phyloP scores from a whole-genome alignment of 2,113 vertebrate species.

The Corythoichthys intestinalis region DNA sequence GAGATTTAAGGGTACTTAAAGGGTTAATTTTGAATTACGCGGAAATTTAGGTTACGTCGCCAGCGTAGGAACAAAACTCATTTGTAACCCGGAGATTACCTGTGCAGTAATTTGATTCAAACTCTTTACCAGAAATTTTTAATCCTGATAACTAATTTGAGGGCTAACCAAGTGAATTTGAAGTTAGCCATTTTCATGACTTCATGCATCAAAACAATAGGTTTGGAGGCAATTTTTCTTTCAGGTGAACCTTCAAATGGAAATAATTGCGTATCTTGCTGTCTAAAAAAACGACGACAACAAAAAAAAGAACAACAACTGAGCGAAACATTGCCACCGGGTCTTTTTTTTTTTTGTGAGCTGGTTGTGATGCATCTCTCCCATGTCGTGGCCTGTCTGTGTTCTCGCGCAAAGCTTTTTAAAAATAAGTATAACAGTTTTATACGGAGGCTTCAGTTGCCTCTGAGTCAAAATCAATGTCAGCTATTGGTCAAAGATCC shows the following conservation, averaged over 20 bases:
- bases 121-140: no score
- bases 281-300: background rate
- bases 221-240: background rate
- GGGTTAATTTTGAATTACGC: no score
- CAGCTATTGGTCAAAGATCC: constrained; percentile 12
- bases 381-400: background rate
- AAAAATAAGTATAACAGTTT: constrained; percentile 25
- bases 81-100: no score
- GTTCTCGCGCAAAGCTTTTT: constrained; percentile 13
- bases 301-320: background rate
- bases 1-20: no score
- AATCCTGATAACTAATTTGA: no score
- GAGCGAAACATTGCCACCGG: background rate
- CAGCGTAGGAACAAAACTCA: no score
- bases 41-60: no score
- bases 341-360: background rate
- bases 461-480: constrained; percentile 26
- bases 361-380: constrained; percentile 28
- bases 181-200: no score
- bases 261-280: no score
- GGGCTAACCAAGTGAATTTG: no score
- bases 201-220: no score
- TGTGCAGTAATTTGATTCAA: no score
- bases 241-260: background rate
- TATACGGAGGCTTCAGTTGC: constrained; percentile 17